Conservation (phyloP, 2,113 vertebrate genomes). For the Podarcis muralis region DNA sequence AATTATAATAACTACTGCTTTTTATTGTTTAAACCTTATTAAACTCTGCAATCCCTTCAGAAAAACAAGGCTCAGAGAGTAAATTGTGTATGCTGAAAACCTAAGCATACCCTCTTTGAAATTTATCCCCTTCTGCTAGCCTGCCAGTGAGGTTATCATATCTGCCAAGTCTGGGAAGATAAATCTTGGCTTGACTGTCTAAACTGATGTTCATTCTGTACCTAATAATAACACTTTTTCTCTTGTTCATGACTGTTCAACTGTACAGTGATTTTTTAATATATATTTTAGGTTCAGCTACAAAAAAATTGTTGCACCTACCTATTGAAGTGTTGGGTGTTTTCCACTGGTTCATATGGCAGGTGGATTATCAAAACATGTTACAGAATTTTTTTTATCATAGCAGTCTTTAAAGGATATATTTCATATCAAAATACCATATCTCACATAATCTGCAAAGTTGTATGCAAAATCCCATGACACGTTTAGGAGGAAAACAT, state of each 20-base stretch:
- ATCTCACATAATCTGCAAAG: neutral
- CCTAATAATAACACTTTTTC: neutral
- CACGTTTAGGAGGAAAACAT: neutral
- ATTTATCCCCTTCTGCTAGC: neutral
- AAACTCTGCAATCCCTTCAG: neutral
- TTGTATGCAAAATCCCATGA: fast-evolving
- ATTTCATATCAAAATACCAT: neutral
- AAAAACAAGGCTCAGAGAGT: neutral
- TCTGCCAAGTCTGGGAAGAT: neutral
- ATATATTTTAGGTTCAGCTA: neutral
- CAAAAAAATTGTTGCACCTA: neutral
- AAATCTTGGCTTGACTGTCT: neutral
- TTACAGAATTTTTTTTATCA: neutral
- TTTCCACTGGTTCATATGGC: neutral
- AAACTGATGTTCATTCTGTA: fast-evolving
- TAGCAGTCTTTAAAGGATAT: neutral
- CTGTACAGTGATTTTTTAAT: neutral
- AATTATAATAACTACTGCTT: conserved; percentile 5
- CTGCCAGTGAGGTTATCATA: neutral
- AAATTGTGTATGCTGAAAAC: neutral
- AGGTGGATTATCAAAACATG: neutral
- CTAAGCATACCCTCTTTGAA: neutral
- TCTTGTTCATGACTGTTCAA: neutral
- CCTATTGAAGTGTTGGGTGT: neutral
- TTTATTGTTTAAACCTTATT: conserved; percentile 1